A percentile compares a stretch with the other conserved stretches of the same genome.
Evolutionary conservation across 2,113 vertebrate species (phyloP).

Genomic region (Colius striatus): DNA sequence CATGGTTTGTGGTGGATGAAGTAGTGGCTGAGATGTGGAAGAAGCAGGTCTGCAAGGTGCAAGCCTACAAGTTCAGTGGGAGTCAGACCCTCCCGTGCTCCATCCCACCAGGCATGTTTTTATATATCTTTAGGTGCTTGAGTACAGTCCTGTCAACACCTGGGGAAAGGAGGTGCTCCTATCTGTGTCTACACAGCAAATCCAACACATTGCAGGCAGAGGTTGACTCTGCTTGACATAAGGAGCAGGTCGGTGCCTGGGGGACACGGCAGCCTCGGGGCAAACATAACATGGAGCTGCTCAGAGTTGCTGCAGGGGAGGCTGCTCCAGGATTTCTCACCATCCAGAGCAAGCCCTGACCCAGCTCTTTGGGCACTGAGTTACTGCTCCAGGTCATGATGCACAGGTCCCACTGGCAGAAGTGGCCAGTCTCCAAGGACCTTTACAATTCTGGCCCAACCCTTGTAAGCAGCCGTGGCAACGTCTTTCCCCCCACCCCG

Average conservation of each 20-base stretch:
- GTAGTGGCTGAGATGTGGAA: background rate
- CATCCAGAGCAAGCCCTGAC: background rate
- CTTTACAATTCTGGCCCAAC: background rate
- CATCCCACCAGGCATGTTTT: background rate
- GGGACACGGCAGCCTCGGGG: accelerated
- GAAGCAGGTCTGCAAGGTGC: background rate
- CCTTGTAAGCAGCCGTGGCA: background rate
- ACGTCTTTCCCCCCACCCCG: background rate
- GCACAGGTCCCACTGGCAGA: background rate
- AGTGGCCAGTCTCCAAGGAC: background rate
- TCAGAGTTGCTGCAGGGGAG: accelerated
- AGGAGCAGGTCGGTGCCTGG: background rate
- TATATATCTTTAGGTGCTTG: constrained; percentile 16
- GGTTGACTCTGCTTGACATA: background rate
- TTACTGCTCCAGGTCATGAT: background rate
- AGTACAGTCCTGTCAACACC: constrained; percentile 13
- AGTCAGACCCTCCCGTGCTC: accelerated
- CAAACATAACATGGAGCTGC: accelerated
- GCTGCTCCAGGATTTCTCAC: background rate
- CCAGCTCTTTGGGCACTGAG: background rate
- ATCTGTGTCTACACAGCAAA: background rate
- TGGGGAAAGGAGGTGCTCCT: background rate
- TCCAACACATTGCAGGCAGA: background rate
- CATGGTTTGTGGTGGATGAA: background rate
- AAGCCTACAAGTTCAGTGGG: background rate